Evolutionary conservation across 2,888 invertebrate species (phyloP), one percentile per base, ranked within the genome.

Genomic region (Sipha maydis): DNA sequence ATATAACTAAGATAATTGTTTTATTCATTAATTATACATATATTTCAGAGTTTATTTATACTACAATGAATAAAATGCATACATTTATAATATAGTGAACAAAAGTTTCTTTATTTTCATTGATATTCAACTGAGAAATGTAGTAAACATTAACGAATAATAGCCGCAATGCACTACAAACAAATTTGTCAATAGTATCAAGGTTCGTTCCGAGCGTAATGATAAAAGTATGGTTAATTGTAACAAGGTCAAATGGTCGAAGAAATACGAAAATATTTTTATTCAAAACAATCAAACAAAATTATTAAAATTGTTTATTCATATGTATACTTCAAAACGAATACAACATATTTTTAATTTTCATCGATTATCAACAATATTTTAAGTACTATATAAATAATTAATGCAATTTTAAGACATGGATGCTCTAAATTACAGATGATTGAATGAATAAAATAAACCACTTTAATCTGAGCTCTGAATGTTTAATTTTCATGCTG

Each of bases 401-500:
- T 61, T 61, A 48, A 48, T 19, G 48, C 19, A 77, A 31, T 78
- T 78, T 54, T 78, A 78, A 54, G 21, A 78, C 31, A 28, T 4
- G 8, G 11, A 9, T 78, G 19, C 31, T 41, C 28, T 4, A 0
- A 78, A 4, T 54, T 14, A 31, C 54, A 21, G 54, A 25, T 78
- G 31, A 78, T 56, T 78, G 48, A 21, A 78, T 56, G 54, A 78
- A 78, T 78, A 78, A 54, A 78, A 78, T 78, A 78, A 78, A 4
- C 54, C 31, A 31, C 54, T 78, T 78, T 78, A 54, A 54, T 11
- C 31, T n/a, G 28, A 78, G 14, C 54, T 54, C 21, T 78, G 31
- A 54, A 56, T 78, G 54, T 56, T 78, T 78, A 78, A 78, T 31
- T 78, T 56, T 31, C 41, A 21, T 19, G 31, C 48, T 54, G 48